Evolutionary conservation across 2,113 vertebrate species (phyloP), one percentile per base, ranked within the genome.

Genomic region (Forbesichthys papilliferus): DNA sequence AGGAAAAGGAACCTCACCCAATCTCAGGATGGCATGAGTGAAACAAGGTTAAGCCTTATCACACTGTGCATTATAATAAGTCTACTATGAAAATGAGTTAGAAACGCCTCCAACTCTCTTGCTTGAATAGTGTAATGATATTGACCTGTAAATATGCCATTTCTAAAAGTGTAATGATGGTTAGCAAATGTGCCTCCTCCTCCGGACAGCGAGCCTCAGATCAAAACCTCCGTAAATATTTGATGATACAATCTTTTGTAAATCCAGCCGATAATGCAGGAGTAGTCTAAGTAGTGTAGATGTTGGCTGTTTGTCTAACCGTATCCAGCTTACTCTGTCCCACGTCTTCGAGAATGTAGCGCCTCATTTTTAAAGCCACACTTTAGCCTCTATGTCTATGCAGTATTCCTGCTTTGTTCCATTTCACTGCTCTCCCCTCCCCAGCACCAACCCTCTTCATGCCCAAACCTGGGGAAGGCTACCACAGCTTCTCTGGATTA

Each of bases 401-500:
- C 58, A 27, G 10, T 51, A 36, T 13, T 60, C 46, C 14, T 27
- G 11, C 55, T 27, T 53, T n/a, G 7, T 20, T 48, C 57, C 18
- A 8, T 18, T 55, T 48, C 12, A 11, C 10, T 16, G 27, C n/a
- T 4, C 13, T 27, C 33, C 36, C n/a, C 60, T 48, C 9, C 42
- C 42, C 14, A 10, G 3, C 55, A 57, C 60, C 3, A 16, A 54
- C 48, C 60, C 34, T 51, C 47, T 33, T 20, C 48, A 42, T 47
- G 12, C 51, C 18, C 49, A 27, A 48, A 48, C 13, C 60, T 70
- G 27, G 59, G 42, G 16, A 34, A 11, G 48, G 56, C 74, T 42
- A 47, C 61, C 67, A 49, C 49, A 27, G 42, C 61, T 46, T 51
- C 48, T 71, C 61, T 52, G 72, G 68, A 69, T 73, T 75, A 72